Evolutionary conservation across 23 tunicate genomes (phyloP).

Genomic region (Halocynthia aurantium): DNA sequence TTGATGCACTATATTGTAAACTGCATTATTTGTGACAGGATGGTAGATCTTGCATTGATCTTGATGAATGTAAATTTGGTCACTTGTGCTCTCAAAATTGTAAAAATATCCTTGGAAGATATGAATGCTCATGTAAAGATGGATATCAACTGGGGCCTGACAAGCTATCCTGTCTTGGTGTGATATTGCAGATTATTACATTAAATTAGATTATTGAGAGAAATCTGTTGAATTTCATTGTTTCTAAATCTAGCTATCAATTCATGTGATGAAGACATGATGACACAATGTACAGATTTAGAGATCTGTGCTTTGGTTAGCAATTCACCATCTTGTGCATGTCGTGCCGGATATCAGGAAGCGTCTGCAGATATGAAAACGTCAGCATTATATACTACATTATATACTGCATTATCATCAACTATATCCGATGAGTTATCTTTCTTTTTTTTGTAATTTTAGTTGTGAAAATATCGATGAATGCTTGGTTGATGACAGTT

Average conservation of each 20-base stretch:
- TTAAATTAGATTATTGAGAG: not conserved
- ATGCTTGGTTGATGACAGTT: conserved; percentile 24
- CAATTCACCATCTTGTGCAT: conserved; percentile 4
- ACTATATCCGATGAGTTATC: not conserved
- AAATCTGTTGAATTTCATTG: not conserved
- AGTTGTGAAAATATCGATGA: conserved; percentile 72
- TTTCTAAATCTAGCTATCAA: conserved; percentile 21
- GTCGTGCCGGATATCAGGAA: conserved; percentile 14
- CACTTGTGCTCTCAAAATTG: conserved; percentile 63
- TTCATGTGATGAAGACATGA: conserved; percentile 33
- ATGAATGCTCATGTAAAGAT: conserved; percentile 51
- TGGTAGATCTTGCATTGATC: conserved; percentile 38
- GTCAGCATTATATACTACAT: not conserved
- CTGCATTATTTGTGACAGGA: conserved; percentile 12
- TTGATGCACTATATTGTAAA: not conserved
- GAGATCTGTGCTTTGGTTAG: conserved; percentile 38
- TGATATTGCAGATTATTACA: not conserved
- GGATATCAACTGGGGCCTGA: conserved; percentile 53
- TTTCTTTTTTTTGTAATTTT: not conserved
- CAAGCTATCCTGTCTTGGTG: conserved; percentile 46
- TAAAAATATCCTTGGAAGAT: conserved; percentile 35
- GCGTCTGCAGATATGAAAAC: not conserved
- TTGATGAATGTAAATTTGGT: conserved; percentile 55
- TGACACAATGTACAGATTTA: conserved; percentile 23
- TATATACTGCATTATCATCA: not conserved